Base-by-base conservation (phyloP, 2,888 invertebrate genomes). In the Marasmarcha lunaedactyla region DNA sequence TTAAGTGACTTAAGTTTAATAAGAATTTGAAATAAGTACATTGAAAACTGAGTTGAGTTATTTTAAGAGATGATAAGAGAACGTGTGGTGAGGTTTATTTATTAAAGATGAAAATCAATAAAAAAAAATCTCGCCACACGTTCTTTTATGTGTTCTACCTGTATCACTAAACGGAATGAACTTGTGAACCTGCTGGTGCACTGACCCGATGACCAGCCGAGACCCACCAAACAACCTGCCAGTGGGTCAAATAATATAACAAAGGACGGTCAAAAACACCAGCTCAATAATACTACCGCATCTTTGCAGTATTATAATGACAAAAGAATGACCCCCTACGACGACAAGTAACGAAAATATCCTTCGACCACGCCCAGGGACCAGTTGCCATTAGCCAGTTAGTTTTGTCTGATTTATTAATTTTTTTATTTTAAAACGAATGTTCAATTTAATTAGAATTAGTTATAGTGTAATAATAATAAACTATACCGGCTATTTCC, bases 281-380 rank as follows among this genome's bases (percentile, higher is more conserved):
- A 44, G 50, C 62, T 69, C 58, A 63, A 66, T 63, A 63, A 54
- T 58, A 55, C 60, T 59, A 52, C 62, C 59, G 63, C 59, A 60
- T 65, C 60, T 7, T 20, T 20, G 20, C 20, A 20, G 20, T 20
- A 51, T 57, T 57, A 63, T 49, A 71, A 73, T 73, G 42, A 77
- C 71, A 30, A 78, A 76, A 59, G 46, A 59, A 42, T 61, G 63
- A 65, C 68, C 71, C 71, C 63, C 63, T 51, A 66, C 57, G 58
- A 45, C 51, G 47, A 46, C 46, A 58, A 61, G 49, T 55, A 59
- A 58, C 57, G 56, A 60, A 67, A 62, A 61, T 54, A 56, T 51
- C 54, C 47, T 47, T 46, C 43, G 51, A 56, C 64, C 59, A 63
- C 68, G 62, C 66, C 65, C 50, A 30, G 20, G 20, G 20, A n/a